Conservation (phyloP, 1,140 invertebrate genomes). For the Branchinecta lindahli region DNA sequence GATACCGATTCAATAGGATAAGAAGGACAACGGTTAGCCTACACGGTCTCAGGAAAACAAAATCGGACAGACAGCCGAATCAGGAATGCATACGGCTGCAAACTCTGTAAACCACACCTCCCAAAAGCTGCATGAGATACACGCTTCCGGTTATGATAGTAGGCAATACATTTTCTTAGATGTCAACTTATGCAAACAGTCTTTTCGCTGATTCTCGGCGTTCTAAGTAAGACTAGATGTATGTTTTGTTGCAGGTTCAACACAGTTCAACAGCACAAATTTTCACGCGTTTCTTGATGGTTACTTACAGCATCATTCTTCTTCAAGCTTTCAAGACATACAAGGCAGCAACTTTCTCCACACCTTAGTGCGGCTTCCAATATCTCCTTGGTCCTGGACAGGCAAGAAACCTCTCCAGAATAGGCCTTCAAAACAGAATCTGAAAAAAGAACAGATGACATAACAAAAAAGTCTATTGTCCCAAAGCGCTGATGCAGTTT, state of each 20-base stretch:
- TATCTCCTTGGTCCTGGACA: slow-evolving; percentile 41
- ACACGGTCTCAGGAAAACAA: not conserved
- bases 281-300: too few species aligned
- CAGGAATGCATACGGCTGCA: not conserved
- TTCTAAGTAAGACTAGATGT: not conserved
- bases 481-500: too few species aligned
- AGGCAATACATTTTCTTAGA: not conserved
- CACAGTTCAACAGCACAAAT: slow-evolving; percentile 23
- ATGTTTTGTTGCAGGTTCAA: not conserved
- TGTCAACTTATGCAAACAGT: slow-evolving; percentile 12
- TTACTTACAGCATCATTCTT: slow-evolving; percentile 51
- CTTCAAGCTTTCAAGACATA: slow-evolving; percentile 79
- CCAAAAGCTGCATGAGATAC: not conserved
- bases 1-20: not conserved
- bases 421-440: not conserved
- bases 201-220: slow-evolving; percentile 23
- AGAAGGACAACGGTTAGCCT: not conserved
- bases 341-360: slow-evolving; percentile 64
- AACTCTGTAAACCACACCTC: not conserved
- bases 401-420: not conserved
- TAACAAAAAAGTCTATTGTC: too few species aligned
- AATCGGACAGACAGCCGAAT: not conserved
- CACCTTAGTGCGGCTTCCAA: slow-evolving; percentile 56
- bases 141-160: not conserved
- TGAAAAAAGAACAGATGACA: not conserved